Evolutionary conservation across 2,113 vertebrate species (phyloP).

Genomic region (Misgurnus anguillicaudatus): DNA sequence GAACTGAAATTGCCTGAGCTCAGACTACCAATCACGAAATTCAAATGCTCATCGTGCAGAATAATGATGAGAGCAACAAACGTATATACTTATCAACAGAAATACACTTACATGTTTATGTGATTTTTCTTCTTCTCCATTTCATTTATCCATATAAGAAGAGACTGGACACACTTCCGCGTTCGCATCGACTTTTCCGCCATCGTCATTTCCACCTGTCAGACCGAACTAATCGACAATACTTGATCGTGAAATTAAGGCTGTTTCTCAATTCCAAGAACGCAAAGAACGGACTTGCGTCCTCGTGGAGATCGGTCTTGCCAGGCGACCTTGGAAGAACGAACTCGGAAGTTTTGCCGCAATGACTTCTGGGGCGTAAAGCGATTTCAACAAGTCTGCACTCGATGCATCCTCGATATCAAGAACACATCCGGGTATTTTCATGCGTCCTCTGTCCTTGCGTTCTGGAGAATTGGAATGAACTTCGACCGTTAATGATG

Average conservation of each 20-base stretch:
- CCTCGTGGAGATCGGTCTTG: too few species aligned
- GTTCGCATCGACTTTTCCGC: not conserved
- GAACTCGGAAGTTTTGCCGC: too few species aligned
- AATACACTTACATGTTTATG: conserved; percentile 22
- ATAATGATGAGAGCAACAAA: not conserved
- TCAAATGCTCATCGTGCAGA: not conserved
- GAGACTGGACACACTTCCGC: not conserved
- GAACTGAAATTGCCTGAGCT: not conserved
- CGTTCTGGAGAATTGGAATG: too few species aligned
- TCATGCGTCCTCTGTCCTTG: too few species aligned
- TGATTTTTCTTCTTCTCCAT: not conserved
- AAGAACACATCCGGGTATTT: too few species aligned
- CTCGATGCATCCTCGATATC: too few species aligned
- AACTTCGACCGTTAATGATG: too few species aligned
- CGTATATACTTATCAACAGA: not conserved
- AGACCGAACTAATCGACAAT: not conserved
- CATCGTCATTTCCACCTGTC: not conserved
- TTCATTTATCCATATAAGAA: conserved; percentile 2
- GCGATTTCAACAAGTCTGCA: too few species aligned
- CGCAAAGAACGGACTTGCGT: too few species aligned
- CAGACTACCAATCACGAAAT: not conserved
- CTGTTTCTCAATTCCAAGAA: too few species aligned
- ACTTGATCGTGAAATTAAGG: not conserved
- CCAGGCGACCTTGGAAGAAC: too few species aligned
- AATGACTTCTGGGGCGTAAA: too few species aligned